Conservation (phyloP, 64 coral and sea anemone species). For the Dendrophyllia cribrosa region DNA sequence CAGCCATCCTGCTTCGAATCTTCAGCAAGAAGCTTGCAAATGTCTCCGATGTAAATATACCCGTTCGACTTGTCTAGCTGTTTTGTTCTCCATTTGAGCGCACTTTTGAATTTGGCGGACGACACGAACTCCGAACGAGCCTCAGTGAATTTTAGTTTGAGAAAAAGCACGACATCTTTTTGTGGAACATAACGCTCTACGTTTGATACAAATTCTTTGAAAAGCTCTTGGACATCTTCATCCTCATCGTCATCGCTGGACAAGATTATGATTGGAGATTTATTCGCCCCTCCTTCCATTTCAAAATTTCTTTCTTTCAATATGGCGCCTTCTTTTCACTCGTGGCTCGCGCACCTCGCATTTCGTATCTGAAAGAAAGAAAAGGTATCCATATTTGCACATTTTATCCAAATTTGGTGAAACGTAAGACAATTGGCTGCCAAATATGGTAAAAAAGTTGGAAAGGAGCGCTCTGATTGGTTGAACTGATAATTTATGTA, state of each 20-base stretch:
- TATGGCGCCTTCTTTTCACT: not conserved
- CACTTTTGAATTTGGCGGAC: conserved; percentile 70
- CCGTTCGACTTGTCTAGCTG: conserved; percentile 49
- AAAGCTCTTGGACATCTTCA: conserved; percentile 72
- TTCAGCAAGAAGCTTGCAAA: conserved; percentile 34
- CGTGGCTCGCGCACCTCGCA: not conserved
- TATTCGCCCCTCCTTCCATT: conserved; percentile 3
- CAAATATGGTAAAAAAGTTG: conserved; percentile 21
- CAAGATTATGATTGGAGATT: conserved; percentile 26
- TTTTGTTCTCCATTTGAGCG: conserved; percentile 49
- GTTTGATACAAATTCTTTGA: conserved; percentile 67
- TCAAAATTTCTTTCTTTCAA: not conserved
- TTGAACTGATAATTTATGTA: not conserved
- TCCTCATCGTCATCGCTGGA: conserved; percentile 83
- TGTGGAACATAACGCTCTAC: conserved; percentile 59
- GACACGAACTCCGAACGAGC: conserved; percentile 61
- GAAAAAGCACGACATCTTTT: conserved; percentile 62
- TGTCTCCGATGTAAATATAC: conserved; percentile 62
- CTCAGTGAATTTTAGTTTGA: conserved; percentile 70
- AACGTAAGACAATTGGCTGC: not conserved
- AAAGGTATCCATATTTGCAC: not conserved
- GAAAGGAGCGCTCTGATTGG: not conserved
- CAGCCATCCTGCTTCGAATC: conserved; percentile 8
- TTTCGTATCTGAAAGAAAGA: too few species aligned
- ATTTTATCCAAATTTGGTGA: conserved; percentile 13